These are phyloP conservation scores for Drosophila ezoana DNA, from an alignment of 2,888 invertebrate genomes.

Conservation along the genomic window DNA sequence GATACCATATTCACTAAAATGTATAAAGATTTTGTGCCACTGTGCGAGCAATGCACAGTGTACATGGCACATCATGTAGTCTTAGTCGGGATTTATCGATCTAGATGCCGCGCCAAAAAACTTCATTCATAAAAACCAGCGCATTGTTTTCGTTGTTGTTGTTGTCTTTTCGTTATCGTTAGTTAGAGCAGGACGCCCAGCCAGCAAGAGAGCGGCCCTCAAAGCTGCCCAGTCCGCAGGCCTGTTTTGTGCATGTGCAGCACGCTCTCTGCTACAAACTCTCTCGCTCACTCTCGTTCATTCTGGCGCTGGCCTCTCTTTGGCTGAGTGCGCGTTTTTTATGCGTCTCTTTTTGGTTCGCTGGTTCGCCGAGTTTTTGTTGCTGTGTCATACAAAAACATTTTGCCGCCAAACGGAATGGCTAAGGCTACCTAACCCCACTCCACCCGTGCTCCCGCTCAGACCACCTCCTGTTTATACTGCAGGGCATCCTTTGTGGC, in stretches of 20 bases:
- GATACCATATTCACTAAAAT: not conserved
- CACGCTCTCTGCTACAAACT: conserved; percentile 42
- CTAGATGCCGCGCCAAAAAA: conserved; percentile 82
- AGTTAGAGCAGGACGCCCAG: conserved; percentile 53
- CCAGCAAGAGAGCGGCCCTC: conserved; percentile 58
- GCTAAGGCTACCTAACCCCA: conserved; percentile 46
- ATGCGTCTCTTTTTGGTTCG: conserved; percentile 22
- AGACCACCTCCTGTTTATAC: conserved; percentile 9
- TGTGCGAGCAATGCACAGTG: conserved; percentile 45
- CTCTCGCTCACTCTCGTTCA: conserved; percentile 34
- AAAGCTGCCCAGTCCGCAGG: conserved; percentile 27
- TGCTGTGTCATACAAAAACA: conserved; percentile 69
- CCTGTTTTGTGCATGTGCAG: conserved; percentile 70
- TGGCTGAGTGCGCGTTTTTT: conserved; percentile 16
- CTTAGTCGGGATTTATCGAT: conserved; percentile 84
- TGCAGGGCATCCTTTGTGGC: conserved; percentile 59
- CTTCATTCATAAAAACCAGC: conserved; percentile 85
- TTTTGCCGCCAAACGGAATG: conserved; percentile 81
- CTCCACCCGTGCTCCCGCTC: not conserved
- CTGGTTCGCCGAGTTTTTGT: conserved; percentile 58
- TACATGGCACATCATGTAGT: conserved; percentile 69
- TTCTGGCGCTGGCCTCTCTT: conserved; percentile 17
- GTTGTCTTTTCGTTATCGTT: conserved; percentile 19
- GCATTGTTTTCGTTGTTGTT: conserved; percentile 74
- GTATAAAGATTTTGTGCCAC: conserved; percentile 39